phyloP scores from a whole-genome alignment of 92 coral and sea anemone species.

The Heteractis magnifica region DNA sequence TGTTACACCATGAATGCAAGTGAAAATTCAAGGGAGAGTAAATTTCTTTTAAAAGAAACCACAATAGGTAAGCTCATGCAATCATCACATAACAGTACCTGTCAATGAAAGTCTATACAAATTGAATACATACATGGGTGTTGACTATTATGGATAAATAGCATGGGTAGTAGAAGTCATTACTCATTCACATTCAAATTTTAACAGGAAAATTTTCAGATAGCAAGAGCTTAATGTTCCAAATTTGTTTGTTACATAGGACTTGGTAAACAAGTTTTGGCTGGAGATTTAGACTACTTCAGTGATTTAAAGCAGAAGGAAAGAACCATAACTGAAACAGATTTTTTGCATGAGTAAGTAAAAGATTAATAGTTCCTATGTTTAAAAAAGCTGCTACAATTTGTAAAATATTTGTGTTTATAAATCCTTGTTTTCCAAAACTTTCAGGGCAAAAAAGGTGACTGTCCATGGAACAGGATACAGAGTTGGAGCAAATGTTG shows the following conservation, averaged over 20 bases:
- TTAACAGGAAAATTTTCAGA: too few relatives aligned
- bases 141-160: too few relatives aligned
- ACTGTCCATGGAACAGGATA: conserved; percentile 44
- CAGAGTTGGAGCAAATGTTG: conserved; percentile 34
- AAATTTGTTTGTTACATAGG: conserved; percentile 13
- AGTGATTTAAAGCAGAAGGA: background rate
- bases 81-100: background rate
- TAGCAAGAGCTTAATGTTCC: too few relatives aligned
- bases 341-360: conserved; percentile 48
- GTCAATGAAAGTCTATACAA: background rate
- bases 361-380: too few relatives aligned
- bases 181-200: too few relatives aligned
- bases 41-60: conserved; percentile 36
- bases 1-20: conserved; percentile 33
- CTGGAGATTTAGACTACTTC: conserved; percentile 48
- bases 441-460: conserved; percentile 24
- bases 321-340: conserved; percentile 25
- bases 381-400: too few relatives aligned
- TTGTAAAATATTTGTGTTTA: too few relatives aligned
- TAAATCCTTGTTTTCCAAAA: too few relatives aligned
- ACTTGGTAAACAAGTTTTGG: conserved; percentile 33
- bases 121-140: background rate
- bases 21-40: background rate
- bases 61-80: conserved; percentile 21
- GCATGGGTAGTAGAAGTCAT: too few relatives aligned